Evolutionary conservation across 2,113 vertebrate species (phyloP), one percentile per base, ranked within the genome.

Genomic region (Paedocypris sp.): DNA sequence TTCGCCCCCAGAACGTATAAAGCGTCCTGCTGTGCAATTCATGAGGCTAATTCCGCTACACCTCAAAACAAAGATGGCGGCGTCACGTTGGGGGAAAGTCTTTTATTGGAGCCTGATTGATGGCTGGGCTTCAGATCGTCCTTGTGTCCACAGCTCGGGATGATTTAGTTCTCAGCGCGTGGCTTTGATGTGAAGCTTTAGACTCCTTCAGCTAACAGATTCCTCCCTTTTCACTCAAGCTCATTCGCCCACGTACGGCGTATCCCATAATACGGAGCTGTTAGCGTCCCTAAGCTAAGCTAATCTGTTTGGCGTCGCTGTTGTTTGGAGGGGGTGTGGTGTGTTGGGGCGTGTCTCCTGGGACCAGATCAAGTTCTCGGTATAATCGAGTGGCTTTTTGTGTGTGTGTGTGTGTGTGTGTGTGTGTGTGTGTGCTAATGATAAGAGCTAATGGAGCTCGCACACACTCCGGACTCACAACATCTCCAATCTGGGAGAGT

Each of bases 391-490:
- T n/a, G n/a, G n/a, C n/a, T n/a, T n/a, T n/a, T n/a, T n/a, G n/a
- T n/a, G n/a, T n/a, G n/a, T n/a, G n/a, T n/a, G n/a, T n/a, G n/a
- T n/a, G n/a, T n/a, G n/a, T n/a, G n/a, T n/a, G n/a, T n/a, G n/a
- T n/a, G n/a, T n/a, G n/a, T n/a, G n/a, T n/a, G n/a, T n/a, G n/a
- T n/a, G n/a, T 62, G 73, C 74, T 65, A 74, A 76, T 79, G 77
- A 83, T 80, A 83, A 73, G 68, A 61, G 25, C 78, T 86, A 84
- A 86, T 83, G 81, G 80, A 80, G 65, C 51, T 67, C 64, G 60
- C n/a, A 77, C 75, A 79, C 81, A 84, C 79, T 80, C 82, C 80
- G 72, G 76, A 68, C 59, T 39, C 25, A 48, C 25, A 20, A 25
- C 43, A 56, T 58, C 66, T 56, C 25, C 62, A 57, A 39, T 61